A percentile compares a stretch with the other conserved stretches of the same genome.
phyloP scores from a whole-genome alignment of 2,888 invertebrate species.

The Epiblema foenella region DNA sequence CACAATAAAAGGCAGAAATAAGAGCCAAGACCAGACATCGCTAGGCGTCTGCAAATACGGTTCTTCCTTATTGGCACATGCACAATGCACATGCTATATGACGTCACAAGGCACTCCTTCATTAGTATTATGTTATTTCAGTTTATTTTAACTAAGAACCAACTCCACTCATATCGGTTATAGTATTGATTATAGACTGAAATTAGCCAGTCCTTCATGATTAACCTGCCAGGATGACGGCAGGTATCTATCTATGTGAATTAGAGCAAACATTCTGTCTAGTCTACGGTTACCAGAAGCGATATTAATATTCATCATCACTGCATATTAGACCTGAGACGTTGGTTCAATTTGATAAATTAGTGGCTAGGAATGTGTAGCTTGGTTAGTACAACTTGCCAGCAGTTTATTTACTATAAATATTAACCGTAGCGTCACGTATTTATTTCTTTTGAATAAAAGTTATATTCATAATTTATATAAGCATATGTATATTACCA shows the following conservation, averaged over 20 bases:
- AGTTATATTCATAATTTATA: no score
- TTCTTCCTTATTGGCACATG: no score
- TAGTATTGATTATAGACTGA: neutral
- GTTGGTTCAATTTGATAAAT: slow-evolving; percentile 60
- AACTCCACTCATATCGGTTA: neutral
- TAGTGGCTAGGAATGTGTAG: slow-evolving; percentile 37
- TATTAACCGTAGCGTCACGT: neutral
- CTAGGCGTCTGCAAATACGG: no score
- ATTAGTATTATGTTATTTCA: neutral
- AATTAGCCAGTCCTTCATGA: slow-evolving; percentile 8
- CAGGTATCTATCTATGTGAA: slow-evolving; percentile 67
- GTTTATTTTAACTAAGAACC: neutral
- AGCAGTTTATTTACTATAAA: neutral
- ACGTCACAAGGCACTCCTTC: no score
- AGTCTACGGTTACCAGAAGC: slow-evolving; percentile 62
- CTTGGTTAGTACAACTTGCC: neutral
- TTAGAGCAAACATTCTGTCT: slow-evolving; percentile 60
- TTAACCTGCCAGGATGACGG: slow-evolving; percentile 48
- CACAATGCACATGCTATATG: no score
- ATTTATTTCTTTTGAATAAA: neutral
- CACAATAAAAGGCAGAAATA: no score
- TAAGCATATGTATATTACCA: no score
- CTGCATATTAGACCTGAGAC: slow-evolving; percentile 56
- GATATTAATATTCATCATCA: slow-evolving; percentile 79
- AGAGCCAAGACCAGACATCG: no score